Conservation (phyloP, 2,797 vertebrate species). For the Fringilla coelebs region DNA sequence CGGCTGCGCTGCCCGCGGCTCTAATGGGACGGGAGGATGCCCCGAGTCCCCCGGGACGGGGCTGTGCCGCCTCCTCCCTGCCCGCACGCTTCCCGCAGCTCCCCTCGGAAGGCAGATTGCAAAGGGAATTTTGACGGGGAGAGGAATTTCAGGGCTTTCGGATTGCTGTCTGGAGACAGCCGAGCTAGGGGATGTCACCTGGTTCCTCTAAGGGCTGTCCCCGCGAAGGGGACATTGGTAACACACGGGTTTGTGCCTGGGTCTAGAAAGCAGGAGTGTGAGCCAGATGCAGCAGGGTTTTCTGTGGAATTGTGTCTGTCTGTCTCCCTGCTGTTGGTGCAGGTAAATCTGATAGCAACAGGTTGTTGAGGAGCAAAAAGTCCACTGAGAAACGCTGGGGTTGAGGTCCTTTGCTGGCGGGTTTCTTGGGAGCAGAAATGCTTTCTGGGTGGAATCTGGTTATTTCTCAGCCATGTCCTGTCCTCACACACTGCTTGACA, state of each 20-base stretch:
- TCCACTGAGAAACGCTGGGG: rapidly evolving
- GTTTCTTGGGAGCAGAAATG: background rate
- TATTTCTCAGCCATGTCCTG: rapidly evolving
- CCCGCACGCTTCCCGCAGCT: background rate
- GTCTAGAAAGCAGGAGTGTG: background rate
- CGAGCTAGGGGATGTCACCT: background rate
- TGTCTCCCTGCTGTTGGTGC: background rate
- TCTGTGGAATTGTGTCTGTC: rapidly evolving
- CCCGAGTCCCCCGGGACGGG: background rate
- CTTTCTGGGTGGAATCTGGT: background rate
- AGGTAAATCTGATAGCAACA: background rate
- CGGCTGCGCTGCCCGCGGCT: background rate
- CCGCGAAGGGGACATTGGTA: rapidly evolving
- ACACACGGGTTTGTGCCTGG: background rate
- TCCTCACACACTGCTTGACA: background rate
- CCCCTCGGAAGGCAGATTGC: background rate
- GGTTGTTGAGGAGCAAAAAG: background rate
- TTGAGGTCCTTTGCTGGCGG: background rate
- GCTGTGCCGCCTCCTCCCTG: background rate
- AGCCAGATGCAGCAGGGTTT: background rate
- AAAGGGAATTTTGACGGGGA: background rate
- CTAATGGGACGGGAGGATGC: background rate
- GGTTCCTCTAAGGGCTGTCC: background rate
- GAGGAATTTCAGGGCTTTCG: background rate
- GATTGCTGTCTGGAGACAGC: background rate